Evolutionary conservation across 2,113 vertebrate genomes (phyloP), one percentile per base, ranked within the genome.

Genomic region (Eurypyga helias): DNA sequence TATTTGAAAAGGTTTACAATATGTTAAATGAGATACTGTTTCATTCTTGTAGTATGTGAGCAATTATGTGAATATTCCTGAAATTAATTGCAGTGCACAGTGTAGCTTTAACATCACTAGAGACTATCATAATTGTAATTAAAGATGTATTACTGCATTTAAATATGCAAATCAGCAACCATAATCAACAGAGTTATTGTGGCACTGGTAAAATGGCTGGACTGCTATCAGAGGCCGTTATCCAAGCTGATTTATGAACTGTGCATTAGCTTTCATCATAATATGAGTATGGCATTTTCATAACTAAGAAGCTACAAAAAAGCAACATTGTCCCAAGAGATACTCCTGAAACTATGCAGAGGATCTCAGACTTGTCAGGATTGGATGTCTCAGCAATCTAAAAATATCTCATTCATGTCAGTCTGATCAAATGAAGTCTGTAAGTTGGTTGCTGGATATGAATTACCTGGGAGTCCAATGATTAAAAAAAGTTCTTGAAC

Each of bases 351-450:
- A 90, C 64, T 31, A 79, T 88, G 85, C 49, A 72, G n/a, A 79
- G 38, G 45, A 79, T 73, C 72, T 95, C 76, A 86, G 41, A 83
- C 9, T 21, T 83, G 26, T 36, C 79, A 90, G 58, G 48, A 76
- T 7, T 88, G 88, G 28, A 46, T 77, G 51, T 83, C 91, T 87
- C 69, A 43, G 36, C 69, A 91, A 83, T 80, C 45, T 91, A 64
- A 95, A 94, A 69, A 83, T 69, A 17, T 34, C 81, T 83, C 62
- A 76, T 89, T 97, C 55, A 75, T 31, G 81, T 87, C 55, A 73
- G 41, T 75, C 41, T 83, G 77, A 94, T 84, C 51, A 81, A 94
- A 91, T 51, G 38, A 94, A 91, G 69, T 84, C 60, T 88, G 8
- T 58, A 78, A 81, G 4, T 46, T 84, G 12, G n/a, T 66, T 91